Percentiles rank a stretch among this genome's conserved stretches.
Evolutionary conservation across 2,797 vertebrate genomes (phyloP).

Genomic region (Bradypus variegatus): DNA sequence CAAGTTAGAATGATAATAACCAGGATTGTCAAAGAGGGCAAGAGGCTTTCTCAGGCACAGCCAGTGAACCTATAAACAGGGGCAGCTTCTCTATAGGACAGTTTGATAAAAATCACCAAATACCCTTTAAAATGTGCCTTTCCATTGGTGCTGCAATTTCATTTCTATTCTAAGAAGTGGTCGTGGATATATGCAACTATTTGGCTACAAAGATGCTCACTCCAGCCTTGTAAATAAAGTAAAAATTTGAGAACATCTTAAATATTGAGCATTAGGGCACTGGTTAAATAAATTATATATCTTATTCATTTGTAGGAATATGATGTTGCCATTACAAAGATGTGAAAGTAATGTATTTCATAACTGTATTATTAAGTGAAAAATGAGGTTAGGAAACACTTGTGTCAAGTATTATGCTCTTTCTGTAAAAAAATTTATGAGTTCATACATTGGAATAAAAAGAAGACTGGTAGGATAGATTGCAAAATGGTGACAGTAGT

Average conservation of each 20-base stretch:
- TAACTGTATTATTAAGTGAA: neutral
- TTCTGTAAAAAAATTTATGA: neutral
- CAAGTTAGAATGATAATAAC: neutral
- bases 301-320: neutral
- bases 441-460: neutral
- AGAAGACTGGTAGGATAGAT: neutral
- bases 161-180: neutral
- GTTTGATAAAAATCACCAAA: neutral
- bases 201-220: neutral
- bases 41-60: too few relatives aligned
- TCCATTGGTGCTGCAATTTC: neutral
- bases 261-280: neutral
- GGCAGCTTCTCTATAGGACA: neutral
- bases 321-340: neutral
- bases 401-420: neutral
- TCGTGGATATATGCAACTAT: accelerated
- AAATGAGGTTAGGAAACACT: neutral
- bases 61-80: neutral
- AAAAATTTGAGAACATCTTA: too few relatives aligned
- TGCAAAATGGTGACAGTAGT: neutral
- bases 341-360: neutral
- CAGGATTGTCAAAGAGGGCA: neutral
- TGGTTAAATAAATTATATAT: neutral
- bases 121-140: neutral
- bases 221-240: neutral